These are phyloP conservation scores for Drosophila ananassae DNA, from an alignment of 1,140 invertebrate species.

Conservation along the genomic window DNA sequence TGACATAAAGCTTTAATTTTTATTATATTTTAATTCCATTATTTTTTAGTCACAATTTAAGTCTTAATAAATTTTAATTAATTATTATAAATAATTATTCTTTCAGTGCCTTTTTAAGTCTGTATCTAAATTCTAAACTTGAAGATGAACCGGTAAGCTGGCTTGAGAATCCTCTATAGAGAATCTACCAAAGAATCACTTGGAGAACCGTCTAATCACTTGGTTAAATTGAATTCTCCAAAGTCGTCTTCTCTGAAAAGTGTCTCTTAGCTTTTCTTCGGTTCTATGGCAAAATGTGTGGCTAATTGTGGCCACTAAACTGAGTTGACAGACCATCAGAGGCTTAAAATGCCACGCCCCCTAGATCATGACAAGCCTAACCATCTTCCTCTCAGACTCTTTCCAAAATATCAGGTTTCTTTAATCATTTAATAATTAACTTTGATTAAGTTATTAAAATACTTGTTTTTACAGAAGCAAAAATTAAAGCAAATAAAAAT, in stretches of 20 bases:
- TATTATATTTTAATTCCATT: background rate
- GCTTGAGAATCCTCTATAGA: background rate
- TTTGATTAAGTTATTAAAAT: constrained; percentile 78
- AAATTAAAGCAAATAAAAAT: background rate
- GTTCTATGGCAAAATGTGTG: constrained; percentile 76
- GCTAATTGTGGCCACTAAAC: constrained; percentile 79
- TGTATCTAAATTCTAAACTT: no score
- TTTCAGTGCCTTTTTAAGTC: background rate
- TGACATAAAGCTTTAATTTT: background rate
- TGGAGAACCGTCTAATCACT: background rate
- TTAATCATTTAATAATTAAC: constrained; percentile 38
- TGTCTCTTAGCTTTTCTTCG: constrained; percentile 13
- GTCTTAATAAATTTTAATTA: no score
- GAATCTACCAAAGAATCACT: background rate
- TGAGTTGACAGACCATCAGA: constrained; percentile 74
- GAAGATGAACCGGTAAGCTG: background rate
- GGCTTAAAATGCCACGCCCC: constrained; percentile 33
- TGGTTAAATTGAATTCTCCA: constrained; percentile 3
- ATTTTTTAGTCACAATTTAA: no score
- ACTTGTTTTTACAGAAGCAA: constrained; percentile 59
- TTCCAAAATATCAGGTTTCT: constrained; percentile 1
- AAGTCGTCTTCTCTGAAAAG: constrained; percentile 4
- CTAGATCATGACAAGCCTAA: constrained; percentile 11
- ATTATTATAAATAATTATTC: background rate
- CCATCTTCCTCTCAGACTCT: constrained; percentile 5